A percentile compares a stretch with the other conserved stretches of the same genome.
Evolutionary conservation across 2,797 vertebrate genomes (phyloP).

Genomic region (Hypotaenidia okinawae): DNA sequence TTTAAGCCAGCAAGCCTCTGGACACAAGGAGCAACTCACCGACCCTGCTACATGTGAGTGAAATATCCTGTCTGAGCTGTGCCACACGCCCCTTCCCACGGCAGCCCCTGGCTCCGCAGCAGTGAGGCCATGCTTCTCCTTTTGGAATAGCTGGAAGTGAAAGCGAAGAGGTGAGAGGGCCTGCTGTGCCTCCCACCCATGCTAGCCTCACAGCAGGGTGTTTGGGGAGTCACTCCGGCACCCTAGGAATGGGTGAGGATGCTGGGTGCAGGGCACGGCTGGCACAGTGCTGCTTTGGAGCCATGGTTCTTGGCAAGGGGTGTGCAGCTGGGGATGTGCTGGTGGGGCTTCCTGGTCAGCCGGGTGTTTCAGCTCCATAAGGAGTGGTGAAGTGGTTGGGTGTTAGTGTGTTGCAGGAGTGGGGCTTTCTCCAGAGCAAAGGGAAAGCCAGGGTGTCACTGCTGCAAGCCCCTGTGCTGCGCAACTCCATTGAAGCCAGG

Average conservation of each 20-base stretch:
- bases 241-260: neutral
- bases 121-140: neutral
- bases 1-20: neutral
- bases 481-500: neutral
- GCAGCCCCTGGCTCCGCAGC: neutral
- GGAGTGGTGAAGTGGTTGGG: neutral
- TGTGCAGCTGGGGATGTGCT: neutral
- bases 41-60: neutral
- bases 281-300: neutral
- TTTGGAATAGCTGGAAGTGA: neutral
- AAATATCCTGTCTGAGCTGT: neutral
- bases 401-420: neutral
- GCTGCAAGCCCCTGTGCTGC: neutral
- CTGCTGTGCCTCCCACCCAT: neutral
- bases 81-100: neutral
- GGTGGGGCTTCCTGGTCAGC: neutral
- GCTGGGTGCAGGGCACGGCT: neutral
- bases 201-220: neutral
- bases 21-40: rapidly evolving
- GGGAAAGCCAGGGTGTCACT: neutral
- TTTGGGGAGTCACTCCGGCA: neutral
- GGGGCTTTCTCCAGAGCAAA: neutral
- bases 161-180: neutral
- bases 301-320: rapidly evolving
- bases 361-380: neutral